phyloP scores from a whole-genome alignment of 2,888 invertebrate genomes.

The Ectemnius lituratus region DNA sequence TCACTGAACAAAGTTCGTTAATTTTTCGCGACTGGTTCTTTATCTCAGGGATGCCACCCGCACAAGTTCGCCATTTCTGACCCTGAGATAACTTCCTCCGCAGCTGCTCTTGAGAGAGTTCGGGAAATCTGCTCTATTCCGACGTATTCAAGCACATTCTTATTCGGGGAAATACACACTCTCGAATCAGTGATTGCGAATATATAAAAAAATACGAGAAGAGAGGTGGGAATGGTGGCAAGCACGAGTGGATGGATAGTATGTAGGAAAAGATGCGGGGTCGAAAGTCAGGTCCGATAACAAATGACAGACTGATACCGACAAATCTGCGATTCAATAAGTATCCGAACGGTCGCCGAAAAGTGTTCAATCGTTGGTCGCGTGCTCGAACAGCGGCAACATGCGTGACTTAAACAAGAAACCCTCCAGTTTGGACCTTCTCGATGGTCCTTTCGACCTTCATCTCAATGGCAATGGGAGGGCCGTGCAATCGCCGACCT shows the following conservation, averaged over 20 bases:
- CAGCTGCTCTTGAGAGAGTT: not conserved
- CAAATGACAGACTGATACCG: slow-evolving; percentile 6
- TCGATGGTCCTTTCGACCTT: slow-evolving; percentile 4
- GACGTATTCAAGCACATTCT: not conserved
- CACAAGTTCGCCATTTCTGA: not conserved
- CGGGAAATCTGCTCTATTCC: not conserved
- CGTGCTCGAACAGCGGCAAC: not conserved
- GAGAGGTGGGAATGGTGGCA: slow-evolving; percentile 13
- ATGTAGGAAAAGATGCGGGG: slow-evolving; percentile 22
- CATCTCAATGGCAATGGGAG: not conserved
- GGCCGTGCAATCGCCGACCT: slow-evolving; percentile 9
- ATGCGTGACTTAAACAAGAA: slow-evolving; percentile 47
- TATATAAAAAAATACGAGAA: not conserved
- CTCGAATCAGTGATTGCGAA: no score
- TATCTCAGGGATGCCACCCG: not conserved
- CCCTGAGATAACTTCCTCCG: not conserved
- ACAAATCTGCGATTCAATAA: slow-evolving; percentile 22
- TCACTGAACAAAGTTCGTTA: slow-evolving; percentile 25
- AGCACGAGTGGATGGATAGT: slow-evolving; percentile 24
- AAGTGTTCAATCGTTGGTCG: slow-evolving; percentile 28
- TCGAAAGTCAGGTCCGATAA: slow-evolving; percentile 43
- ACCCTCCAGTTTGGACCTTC: not conserved
- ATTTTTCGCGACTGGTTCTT: not conserved
- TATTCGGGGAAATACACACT: not conserved
- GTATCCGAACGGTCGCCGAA: slow-evolving; percentile 12